Conservation (phyloP, 92 coral and sea anemone genomes). For the Parazoanthus darwini region DNA sequence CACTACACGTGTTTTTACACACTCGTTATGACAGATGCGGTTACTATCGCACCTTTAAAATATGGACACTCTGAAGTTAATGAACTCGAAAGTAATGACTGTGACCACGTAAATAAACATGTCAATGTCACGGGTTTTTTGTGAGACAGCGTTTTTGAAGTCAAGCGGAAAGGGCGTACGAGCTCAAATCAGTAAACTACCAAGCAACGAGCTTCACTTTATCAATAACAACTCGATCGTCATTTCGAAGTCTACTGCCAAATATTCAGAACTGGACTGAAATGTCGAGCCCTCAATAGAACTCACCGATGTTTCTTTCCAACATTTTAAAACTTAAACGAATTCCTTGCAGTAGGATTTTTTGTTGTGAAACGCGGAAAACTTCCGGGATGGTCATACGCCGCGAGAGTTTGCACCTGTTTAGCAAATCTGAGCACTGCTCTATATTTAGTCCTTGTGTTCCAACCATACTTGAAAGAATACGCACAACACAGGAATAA, state of each 20-base stretch:
- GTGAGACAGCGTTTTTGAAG: background rate
- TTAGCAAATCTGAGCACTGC: background rate
- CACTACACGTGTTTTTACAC: too few relatives aligned
- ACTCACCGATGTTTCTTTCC: background rate
- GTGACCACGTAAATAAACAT: background rate
- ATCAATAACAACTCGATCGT: too few relatives aligned
- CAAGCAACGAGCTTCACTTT: too few relatives aligned
- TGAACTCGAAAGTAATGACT: too few relatives aligned
- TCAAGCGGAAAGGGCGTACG: background rate
- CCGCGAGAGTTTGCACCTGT: background rate
- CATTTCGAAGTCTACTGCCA: too few relatives aligned
- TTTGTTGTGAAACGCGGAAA: background rate
- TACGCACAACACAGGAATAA: too few relatives aligned
- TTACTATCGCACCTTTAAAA: too few relatives aligned
- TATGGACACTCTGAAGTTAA: too few relatives aligned
- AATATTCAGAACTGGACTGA: background rate
- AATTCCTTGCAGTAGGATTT: background rate
- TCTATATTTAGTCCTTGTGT: too few relatives aligned
- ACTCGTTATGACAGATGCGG: too few relatives aligned
- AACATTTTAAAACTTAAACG: background rate
- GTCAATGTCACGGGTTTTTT: background rate
- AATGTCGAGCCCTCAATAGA: background rate
- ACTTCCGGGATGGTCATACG: background rate
- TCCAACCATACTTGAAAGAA: too few relatives aligned
- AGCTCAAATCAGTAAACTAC: too few relatives aligned